Percentiles rank a stretch among this genome's conserved stretches.
Evolutionary conservation across 2,888 invertebrate genomes (phyloP).

Genomic region (Cerastoderma edule): DNA sequence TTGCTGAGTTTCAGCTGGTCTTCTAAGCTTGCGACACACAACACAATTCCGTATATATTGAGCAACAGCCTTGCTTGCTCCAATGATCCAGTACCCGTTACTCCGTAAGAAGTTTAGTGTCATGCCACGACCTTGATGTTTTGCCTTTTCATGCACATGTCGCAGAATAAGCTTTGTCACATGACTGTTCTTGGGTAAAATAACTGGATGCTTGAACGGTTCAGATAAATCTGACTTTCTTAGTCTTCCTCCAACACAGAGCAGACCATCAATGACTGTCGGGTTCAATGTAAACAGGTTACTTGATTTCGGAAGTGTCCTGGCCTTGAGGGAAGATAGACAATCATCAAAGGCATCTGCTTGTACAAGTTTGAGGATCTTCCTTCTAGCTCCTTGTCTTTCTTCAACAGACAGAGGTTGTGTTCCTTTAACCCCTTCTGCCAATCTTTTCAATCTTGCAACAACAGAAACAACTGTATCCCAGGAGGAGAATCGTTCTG

Average conservation of each 20-base stretch:
- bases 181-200: conserved; percentile 35
- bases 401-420: conserved; percentile 29
- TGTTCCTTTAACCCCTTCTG: conserved; percentile 31
- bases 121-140: conserved; percentile 61
- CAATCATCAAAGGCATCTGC: conserved; percentile 20
- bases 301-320: conserved; percentile 49
- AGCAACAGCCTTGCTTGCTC: conserved; percentile 62
- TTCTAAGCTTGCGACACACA: conserved; percentile 66
- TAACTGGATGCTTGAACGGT: conserved; percentile 25
- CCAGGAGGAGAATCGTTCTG: conserved; percentile 36
- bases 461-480: conserved; percentile 22
- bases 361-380: conserved; percentile 42
- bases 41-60: conserved; percentile 68
- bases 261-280: conserved; percentile 20
- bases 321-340: conserved; percentile 12
- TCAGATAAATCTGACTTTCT: conserved; percentile 21
- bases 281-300: conserved; percentile 20
- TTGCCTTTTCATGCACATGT: conserved; percentile 49
- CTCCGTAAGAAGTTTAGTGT: conserved; percentile 52
- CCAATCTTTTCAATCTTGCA: conserved; percentile 20
- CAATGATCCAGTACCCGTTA: conserved; percentile 75
- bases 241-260: conserved; percentile 40
- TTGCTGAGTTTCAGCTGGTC: conserved; percentile 62
- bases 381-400: conserved; percentile 30
- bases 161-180: conserved; percentile 52